Evolutionary conservation across 2,113 vertebrate genomes (phyloP).

Genomic region (Promerops cafer): DNA sequence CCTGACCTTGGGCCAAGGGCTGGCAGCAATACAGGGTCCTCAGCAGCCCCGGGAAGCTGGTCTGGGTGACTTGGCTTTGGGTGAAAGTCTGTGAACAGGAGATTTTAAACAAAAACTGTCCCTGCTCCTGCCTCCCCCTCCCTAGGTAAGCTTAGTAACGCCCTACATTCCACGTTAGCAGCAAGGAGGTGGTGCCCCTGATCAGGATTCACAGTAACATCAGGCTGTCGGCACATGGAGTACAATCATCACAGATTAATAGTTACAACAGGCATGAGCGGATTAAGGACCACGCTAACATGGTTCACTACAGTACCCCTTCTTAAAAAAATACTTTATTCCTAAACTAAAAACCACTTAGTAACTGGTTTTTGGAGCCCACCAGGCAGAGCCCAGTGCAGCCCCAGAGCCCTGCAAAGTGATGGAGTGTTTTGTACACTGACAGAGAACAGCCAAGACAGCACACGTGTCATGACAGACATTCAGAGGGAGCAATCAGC

Average conservation of each 20-base stretch:
- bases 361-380: neutral
- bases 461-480: neutral
- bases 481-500: slow-evolving; percentile 22
- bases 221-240: neutral
- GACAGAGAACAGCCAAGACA: neutral
- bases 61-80: neutral
- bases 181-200: neutral
- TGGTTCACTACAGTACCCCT: neutral
- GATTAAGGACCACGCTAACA: neutral
- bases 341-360: slow-evolving; percentile 40
- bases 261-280: neutral
- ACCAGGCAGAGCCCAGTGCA: slow-evolving; percentile 20
- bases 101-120: neutral
- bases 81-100: neutral
- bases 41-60: neutral
- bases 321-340: slow-evolving; percentile 66
- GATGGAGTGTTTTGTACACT: neutral
- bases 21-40: neutral
- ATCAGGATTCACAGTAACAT: slow-evolving; percentile 26
- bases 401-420: slow-evolving; percentile 1
- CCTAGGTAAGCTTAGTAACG: neutral
- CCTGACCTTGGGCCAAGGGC: neutral
- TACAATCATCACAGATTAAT: slow-evolving; percentile 13
- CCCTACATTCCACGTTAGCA: slow-evolving; percentile 6
- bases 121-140: neutral